A percentile compares a stretch with the other conserved stretches of the same genome.
Conservation (phyloP, 2,888 invertebrate genomes). For the Willowsia nigromaculata region DNA sequence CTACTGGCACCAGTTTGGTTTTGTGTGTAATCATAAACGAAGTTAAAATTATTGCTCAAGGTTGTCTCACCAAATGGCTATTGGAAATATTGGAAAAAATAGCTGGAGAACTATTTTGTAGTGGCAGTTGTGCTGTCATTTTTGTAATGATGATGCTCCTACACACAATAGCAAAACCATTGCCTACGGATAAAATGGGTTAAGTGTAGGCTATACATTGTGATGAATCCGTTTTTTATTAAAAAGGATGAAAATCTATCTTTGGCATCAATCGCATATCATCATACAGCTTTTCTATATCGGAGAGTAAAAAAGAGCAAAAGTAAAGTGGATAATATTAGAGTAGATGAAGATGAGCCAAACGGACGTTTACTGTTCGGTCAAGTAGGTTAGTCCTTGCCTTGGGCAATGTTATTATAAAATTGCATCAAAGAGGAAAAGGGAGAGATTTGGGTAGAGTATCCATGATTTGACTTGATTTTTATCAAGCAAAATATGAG, state of each 20-base stretch:
- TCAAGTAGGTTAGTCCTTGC: constrained; percentile 44
- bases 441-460: neutral
- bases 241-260: constrained; percentile 5
- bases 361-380: neutral
- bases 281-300: neutral
- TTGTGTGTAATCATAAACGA: neutral
- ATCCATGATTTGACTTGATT: constrained; percentile 38
- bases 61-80: constrained; percentile 6
- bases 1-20: constrained; percentile 43
- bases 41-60: constrained; percentile 20
- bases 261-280: neutral
- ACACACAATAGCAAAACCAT: neutral
- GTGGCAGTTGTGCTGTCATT: neutral
- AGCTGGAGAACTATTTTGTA: neutral
- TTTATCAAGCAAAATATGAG: constrained; percentile 49
- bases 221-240: neutral
- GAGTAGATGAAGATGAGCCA: neutral
- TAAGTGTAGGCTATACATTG: constrained; percentile 11
- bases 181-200: neutral
- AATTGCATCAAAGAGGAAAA: constrained; percentile 51
- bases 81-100: too few relatives aligned
- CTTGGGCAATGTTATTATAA: constrained; percentile 28
- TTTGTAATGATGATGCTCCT: neutral
- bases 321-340: constrained; percentile 12
- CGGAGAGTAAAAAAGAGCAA: constrained; percentile 30